Conservation (phyloP, 2,888 invertebrate genomes). For the Ophion ventricosus region DNA sequence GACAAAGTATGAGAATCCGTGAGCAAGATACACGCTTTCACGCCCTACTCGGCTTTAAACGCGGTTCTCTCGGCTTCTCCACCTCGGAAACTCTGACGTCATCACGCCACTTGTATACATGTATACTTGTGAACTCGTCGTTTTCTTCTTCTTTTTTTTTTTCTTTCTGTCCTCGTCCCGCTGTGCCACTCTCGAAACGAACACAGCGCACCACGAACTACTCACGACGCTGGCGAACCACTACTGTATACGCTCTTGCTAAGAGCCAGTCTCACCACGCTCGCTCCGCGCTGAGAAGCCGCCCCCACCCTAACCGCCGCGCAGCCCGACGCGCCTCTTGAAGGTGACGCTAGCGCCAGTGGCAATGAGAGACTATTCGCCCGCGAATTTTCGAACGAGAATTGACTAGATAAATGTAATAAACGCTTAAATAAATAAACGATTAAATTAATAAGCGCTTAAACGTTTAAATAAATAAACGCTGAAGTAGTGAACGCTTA, state of each 20-base stretch:
- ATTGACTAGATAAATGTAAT: too few relatives aligned
- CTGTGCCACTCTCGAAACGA: constrained; percentile 40
- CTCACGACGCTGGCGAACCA: constrained; percentile 49
- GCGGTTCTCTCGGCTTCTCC: constrained; percentile 74
- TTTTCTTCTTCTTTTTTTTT: constrained; percentile 15
- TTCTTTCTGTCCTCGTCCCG: constrained; percentile 17
- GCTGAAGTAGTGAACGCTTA: too few relatives aligned
- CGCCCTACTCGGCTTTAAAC: constrained; percentile 81
- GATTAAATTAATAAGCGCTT: too few relatives aligned
- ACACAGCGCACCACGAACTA: constrained; percentile 65
- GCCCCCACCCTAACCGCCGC: constrained; percentile 10
- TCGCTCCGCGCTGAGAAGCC: constrained; percentile 6
- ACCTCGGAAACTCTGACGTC: constrained; percentile 78
- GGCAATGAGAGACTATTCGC: too few relatives aligned
- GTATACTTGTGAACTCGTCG: constrained; percentile 7
- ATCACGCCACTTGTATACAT: constrained; percentile 71
- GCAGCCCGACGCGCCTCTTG: neutral
- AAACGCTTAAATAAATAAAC: too few relatives aligned
- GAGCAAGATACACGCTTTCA: constrained; percentile 80
- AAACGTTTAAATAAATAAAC: too few relatives aligned
- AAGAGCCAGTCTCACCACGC: constrained; percentile 43
- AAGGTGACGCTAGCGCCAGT: constrained; percentile 11
- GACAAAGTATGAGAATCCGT: constrained; percentile 68
- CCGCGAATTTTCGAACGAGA: too few relatives aligned
- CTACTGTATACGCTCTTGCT: constrained; percentile 50